Evolutionary conservation across 2,797 vertebrate species (phyloP), one percentile per base, ranked within the genome.

Genomic region (Leucoraja ocellata): DNA sequence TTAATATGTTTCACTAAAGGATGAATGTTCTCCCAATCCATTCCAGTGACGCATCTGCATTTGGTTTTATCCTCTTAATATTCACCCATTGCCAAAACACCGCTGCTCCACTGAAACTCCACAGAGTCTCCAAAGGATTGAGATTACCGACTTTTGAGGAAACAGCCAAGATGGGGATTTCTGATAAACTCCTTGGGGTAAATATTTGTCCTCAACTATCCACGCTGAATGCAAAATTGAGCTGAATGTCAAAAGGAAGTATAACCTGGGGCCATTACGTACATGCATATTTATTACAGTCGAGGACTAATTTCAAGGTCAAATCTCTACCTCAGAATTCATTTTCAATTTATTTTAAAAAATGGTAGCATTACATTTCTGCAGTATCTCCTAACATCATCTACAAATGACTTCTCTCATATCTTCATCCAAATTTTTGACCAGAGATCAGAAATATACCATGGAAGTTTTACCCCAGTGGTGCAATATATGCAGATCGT

Each of bases 1-100:
- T 91, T 46, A 28, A 91, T 71, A 91, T 74, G 68, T 46, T 91
- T 91, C 4, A 91, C 90, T 36, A 16, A 36, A 91, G 36, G 39
- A 74, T 25, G 68, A 21, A 32, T 71, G 63, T 68, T 39, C 32
- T 71, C 25, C 54, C 23, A 61, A 86, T 86, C 83, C 58, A n/a
- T 63, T 86, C 11, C 25, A 58, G 23, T 86, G 83, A 61, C 83
- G 63, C 16, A 86, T n/a, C 83, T 61, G 54, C 58, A 61, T 61
- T 86, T 86, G 28, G 54, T 39, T 39, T 79, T 79, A 79, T 39
- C 32, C 14, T 79, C 78, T 39, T n/a, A 78, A 32, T 78, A 78
- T 78, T 39, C 18, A 36, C 32, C 78, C 78, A 79, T 7, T 39
- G 32, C 36, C 76, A 78, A 78, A 78, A 4, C 21, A 78, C 77